Base-by-base conservation (phyloP, 1,140 invertebrate species). In the Agrypnia vestita region DNA sequence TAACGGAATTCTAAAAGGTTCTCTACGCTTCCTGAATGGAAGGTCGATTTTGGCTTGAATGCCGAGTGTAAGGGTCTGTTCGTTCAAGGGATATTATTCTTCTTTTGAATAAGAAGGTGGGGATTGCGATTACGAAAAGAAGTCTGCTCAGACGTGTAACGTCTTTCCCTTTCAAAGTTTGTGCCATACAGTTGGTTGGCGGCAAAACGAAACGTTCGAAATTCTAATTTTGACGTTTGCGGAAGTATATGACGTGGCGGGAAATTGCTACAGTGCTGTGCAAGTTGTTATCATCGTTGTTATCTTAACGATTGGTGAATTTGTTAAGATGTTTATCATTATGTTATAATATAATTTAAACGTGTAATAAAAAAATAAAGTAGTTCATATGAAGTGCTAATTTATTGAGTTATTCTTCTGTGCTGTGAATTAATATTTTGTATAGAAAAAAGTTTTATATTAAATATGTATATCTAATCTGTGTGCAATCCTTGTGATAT, bases 121-220 rank as follows among this genome's bases (percentile, higher is more conserved):
- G 81, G 81, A 72, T 79, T 82, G 73, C 64, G 80, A 82, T 82
- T 78, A 82, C 62, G 80, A 79, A 82, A 78, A 80, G 74, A 79
- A 78, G 56, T 80, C 49, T 56, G 59, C 72, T 59, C 77, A 74
- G 62, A 82, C 72, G 62, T 76, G 46, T 82, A 82, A 82, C 81
- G 81, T 82, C 81, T 82, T 82, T 82, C 79, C 81, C 69, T 80
- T 79, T 76, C 73, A 61, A 82, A 82, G 78, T 78, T 78, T 76
- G 78, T 82, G 81, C 81, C 81, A 78, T 80, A 82, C 78, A 78
- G 78, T 82, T 82, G 75, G 51, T 78, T 82, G 81, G 78, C 81
- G 61, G 76, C 64, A 82, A 79, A 82, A 61, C 51, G 47, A 61
- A 56, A 67, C 59, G 77, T 72, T 73, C 55, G 21, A 61, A 56